Base-by-base conservation (phyloP, 2,797 vertebrate genomes). In the Tenualosa thibaudeaui region DNA sequence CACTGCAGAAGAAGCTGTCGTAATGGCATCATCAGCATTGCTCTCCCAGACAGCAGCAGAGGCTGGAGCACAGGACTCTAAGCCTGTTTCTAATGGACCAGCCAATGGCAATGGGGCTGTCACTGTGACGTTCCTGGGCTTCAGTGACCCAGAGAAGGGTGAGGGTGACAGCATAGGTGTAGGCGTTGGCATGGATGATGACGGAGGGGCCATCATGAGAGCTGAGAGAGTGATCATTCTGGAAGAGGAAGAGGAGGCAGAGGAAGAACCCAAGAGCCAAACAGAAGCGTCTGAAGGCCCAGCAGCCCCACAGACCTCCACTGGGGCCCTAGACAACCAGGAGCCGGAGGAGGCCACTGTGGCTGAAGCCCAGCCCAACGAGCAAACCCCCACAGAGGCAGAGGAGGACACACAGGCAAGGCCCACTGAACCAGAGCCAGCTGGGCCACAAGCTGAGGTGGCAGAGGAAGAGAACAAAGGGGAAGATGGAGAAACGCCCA, bases 221-320 rank as follows among this genome's bases (percentile, higher is more conserved):
- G 95, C 95, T 13, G 94, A 95, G 82, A 84, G 93, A 81, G 93
- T 95, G 84, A 93, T 95, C 81, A 90, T 95, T 89, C 93, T 90
- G 49, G 95, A 95, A 4, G 95, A 95, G 84, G 93, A 89, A 22
- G 93, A 94, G 65, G 88, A 91, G 51, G 58, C 7, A 50, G 65
- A 78, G 56, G 86, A 87, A 13, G 17, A 12, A 82, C 1, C 12
- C n/a, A 24, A 13, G 49, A 82, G 84, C 60, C 56, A 9, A 85
- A 86, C 86, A 84, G 90, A 91, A 85, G 56, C 78, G 0, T 86
- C 84, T 24, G 53, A 17, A 75, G 31, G 31, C 71, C 71, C 37
- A 9, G 40, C 12, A 12, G 24, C 71, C 7, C n/a, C 26, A 13
- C 37, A 78, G 71, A 46, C 71, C 15, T 37, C 71, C 40, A 8